Conservation (phyloP, 2,797 vertebrate genomes). For the Propithecus perrieri region DNA sequence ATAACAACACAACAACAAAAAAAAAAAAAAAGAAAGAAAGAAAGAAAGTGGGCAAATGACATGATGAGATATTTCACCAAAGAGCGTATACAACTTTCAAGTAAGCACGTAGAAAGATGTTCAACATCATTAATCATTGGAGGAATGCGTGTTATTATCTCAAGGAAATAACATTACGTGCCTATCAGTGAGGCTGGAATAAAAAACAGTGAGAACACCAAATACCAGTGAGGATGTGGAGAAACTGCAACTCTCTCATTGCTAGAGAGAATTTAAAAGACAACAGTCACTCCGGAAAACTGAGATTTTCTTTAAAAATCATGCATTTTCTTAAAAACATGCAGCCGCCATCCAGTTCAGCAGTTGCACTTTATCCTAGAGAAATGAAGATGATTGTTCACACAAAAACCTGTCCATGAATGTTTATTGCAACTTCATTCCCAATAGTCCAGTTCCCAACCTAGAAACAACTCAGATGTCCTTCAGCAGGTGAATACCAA, state of each 20-base stretch:
- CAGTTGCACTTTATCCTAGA: background rate
- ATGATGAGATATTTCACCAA: background rate
- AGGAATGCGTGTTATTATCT: background rate
- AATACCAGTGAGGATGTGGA: background rate
- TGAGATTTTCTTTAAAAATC: background rate
- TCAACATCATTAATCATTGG: accelerated
- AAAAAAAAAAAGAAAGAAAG: too few relatives aligned
- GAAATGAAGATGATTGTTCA: background rate
- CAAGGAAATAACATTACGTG: accelerated
- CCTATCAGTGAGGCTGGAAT: background rate
- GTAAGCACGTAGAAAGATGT: background rate
- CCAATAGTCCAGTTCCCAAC: too few relatives aligned
- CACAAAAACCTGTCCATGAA: accelerated
- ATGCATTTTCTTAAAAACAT: background rate
- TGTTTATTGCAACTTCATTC: too few relatives aligned
- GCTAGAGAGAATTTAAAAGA: background rate
- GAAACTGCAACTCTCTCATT: background rate
- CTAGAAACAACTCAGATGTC: background rate
- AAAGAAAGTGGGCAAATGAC: background rate
- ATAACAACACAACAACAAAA: too few relatives aligned
- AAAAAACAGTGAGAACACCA: too few relatives aligned
- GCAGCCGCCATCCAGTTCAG: too few relatives aligned
- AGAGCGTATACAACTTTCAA: background rate
- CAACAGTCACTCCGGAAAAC: background rate
- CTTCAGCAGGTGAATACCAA: background rate